A percentile compares a stretch with the other conserved stretches of the same genome.
Conservation (phyloP, 2,113 vertebrate genomes). For the Hoplias malabaricus region DNA sequence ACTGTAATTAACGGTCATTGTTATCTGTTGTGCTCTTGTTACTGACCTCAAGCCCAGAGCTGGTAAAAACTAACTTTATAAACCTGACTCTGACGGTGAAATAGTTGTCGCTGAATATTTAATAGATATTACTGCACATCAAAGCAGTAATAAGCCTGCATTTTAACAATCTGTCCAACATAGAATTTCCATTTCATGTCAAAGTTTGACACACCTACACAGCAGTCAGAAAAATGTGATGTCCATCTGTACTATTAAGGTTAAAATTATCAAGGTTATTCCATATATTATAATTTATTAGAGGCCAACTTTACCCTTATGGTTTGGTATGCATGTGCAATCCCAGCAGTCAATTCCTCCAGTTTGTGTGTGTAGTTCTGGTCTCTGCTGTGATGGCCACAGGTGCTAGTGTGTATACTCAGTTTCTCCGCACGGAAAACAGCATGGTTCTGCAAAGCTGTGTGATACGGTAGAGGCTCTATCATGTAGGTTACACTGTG, state of each 20-base stretch:
- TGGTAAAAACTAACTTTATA: too few relatives aligned
- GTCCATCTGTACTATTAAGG: too few relatives aligned
- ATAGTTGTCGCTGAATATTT: too few relatives aligned
- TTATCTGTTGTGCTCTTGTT: too few relatives aligned
- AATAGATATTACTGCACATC: too few relatives aligned
- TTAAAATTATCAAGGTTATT: too few relatives aligned
- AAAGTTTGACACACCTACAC: too few relatives aligned
- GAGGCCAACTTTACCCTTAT: slow-evolving; percentile 77
- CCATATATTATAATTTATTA: not conserved
- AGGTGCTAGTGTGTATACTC: slow-evolving; percentile 72
- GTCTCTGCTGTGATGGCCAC: slow-evolving; percentile 68
- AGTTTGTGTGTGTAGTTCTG: slow-evolving; percentile 46
- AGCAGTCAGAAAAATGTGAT: too few relatives aligned
- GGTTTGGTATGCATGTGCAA: slow-evolving; percentile 59
- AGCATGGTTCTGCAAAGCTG: slow-evolving; percentile 70
- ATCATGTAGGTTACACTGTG: slow-evolving; percentile 86
- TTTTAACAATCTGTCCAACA: not conserved
- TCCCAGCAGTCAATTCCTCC: slow-evolving; percentile 70
- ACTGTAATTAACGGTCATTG: too few relatives aligned
- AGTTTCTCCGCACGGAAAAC: slow-evolving; percentile 84
- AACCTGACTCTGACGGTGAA: too few relatives aligned
- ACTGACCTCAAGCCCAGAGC: too few relatives aligned
- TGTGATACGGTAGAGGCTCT: slow-evolving; percentile 76
- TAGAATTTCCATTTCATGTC: too few relatives aligned
- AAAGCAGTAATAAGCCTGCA: not conserved